These are phyloP conservation scores for Drosophila flavopinicola DNA, from an alignment of 2,888 invertebrate genomes.

Conservation along the genomic window DNA sequence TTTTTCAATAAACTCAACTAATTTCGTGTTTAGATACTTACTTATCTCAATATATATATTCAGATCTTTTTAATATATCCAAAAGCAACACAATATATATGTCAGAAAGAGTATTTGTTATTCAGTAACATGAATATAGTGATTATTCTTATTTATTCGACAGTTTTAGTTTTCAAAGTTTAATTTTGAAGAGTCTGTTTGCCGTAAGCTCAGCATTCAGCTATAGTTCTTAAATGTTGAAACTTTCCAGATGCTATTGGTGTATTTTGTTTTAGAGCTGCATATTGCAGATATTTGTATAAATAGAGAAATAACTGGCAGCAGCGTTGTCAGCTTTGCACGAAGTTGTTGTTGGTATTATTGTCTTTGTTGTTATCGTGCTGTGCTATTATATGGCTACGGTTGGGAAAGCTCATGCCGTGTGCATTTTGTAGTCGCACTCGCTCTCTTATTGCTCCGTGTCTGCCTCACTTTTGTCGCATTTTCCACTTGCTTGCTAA, in stretches of 20 bases:
- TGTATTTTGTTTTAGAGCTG: constrained; percentile 30
- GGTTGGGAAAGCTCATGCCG: constrained; percentile 44
- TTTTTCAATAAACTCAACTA: too few relatives aligned
- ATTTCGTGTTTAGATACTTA: too few relatives aligned
- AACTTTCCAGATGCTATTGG: constrained; percentile 11
- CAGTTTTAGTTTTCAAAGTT: background rate
- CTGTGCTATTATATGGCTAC: constrained; percentile 43
- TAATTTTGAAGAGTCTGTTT: background rate
- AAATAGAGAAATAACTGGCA: constrained; percentile 15
- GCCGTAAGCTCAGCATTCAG: background rate
- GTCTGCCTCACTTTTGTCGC: constrained; percentile 53
- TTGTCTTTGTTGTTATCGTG: constrained; percentile 22
- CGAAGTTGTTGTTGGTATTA: constrained; percentile 15
- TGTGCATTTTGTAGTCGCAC: constrained; percentile 49
- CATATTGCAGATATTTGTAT: constrained; percentile 17
- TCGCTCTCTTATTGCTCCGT: constrained; percentile 22
- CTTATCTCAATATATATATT: too few relatives aligned
- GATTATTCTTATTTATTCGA: background rate
- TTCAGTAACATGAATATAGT: background rate
- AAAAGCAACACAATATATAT: too few relatives aligned
- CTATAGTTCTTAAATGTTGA: background rate
- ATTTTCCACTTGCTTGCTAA: constrained; percentile 67
- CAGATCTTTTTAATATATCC: too few relatives aligned
- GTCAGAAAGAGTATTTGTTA: too few relatives aligned
- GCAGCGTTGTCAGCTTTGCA: constrained; percentile 57